phyloP scores from a whole-genome alignment of 2,797 vertebrate genomes.

The Onychomys torridus region DNA sequence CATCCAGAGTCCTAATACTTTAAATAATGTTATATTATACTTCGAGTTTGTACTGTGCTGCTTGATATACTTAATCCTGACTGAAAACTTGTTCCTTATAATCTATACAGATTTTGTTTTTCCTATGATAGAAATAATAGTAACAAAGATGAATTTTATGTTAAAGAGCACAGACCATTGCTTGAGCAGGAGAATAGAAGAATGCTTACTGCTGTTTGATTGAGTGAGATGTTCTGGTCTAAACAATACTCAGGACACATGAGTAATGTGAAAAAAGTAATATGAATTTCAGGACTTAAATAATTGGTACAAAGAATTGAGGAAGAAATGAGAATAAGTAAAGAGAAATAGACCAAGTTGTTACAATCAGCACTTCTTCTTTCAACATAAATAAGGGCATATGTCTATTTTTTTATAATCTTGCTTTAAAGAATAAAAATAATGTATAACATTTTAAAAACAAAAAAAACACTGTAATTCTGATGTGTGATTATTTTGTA shows the following conservation, averaged over 20 bases:
- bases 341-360: background rate
- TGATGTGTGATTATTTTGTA: background rate
- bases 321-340: background rate
- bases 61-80: slow-evolving; percentile 31
- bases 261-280: slow-evolving; percentile 44
- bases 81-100: background rate
- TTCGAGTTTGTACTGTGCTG: background rate
- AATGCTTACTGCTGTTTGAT: background rate
- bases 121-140: background rate
- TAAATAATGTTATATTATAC: slow-evolving; percentile 59
- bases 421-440: background rate
- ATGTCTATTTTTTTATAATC: background rate
- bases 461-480: background rate
- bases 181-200: background rate
- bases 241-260: slow-evolving; percentile 6
- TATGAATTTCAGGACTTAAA: background rate
- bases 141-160: slow-evolving; percentile 43
- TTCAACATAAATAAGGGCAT: background rate
- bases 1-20: background rate
- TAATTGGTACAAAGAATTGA: background rate
- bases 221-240: background rate
- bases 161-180: background rate
- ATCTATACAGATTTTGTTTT: background rate
- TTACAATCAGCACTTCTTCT: background rate
- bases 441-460: background rate